Base-by-base conservation (phyloP, 2,888 invertebrate species). In the Perizoma flavofasciatum region DNA sequence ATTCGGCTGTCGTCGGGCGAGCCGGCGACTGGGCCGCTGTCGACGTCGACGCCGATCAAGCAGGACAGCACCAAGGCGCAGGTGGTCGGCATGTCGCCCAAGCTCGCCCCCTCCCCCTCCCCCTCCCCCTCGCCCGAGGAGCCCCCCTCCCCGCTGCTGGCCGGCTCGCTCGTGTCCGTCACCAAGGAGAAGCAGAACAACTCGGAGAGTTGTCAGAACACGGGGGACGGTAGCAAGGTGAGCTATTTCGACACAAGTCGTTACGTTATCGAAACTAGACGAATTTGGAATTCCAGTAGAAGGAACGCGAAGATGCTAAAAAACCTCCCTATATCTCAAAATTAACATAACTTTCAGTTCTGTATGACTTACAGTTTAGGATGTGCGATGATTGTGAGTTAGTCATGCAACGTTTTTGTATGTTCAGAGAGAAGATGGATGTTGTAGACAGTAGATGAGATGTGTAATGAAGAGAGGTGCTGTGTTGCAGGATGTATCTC, bases 81-180 rank as follows among this genome's bases (percentile, higher is more conserved):
- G 51, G 90, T 92, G 51, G 91, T 91, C 58, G 90, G 81, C 65
- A 81, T 89, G 84, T 86, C 90, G 65, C 89, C 88, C 59, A 90
- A 89, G 69, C 71, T 72, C 53, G 45, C 57, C 61, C 39, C 40
- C 50, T 10, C 52, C 45, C 34, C 10, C 37, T 37, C 37, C 3
- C 22, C 22, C 37, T 37, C 37, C 6, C 37, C 37, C 0, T 37
- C 41, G 55, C 44, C 40, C 46, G 6, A 10, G 10, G 49, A 49
- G 44, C 49, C 55, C 7, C 3, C 8, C n/a, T 45, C 34, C 0
- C 48, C 47, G 43, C 50, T 48, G 45, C 55, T 7, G 6, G 35
- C 44, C 65, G 62, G 63, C 57, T 61, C 70, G 11, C 71, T 63
- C 63, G 65, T 68, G 9, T 72, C 84, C 4, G 54, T 78, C 49